Evolutionary conservation across 2,888 invertebrate species (phyloP).

Genomic region (Napeogenes sylphis): DNA sequence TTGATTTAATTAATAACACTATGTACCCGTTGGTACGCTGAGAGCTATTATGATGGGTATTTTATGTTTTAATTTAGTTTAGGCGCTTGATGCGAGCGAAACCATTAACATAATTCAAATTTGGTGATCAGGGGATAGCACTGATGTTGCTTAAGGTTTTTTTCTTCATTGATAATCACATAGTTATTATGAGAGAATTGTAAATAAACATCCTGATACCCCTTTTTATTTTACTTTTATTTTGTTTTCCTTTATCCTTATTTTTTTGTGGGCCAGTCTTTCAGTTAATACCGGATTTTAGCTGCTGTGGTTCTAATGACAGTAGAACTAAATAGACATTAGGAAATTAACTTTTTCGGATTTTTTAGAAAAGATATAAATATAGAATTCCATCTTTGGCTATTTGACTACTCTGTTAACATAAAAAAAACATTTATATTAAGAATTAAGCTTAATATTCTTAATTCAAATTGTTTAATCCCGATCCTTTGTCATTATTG

Average conservation of each 20-base stretch:
- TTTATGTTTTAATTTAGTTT: constrained; percentile 66
- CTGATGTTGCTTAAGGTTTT: constrained; percentile 65
- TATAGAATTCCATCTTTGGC: no score
- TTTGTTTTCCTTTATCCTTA: constrained; percentile 41
- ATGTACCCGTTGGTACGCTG: constrained; percentile 51
- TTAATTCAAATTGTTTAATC: background rate
- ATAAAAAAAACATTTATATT: background rate
- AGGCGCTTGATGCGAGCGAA: constrained; percentile 52
- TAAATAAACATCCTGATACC: constrained; percentile 77
- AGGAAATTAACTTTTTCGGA: no score
- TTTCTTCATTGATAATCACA: constrained; percentile 70
- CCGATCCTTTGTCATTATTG: constrained; percentile 12
- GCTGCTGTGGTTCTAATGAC: constrained; percentile 16
- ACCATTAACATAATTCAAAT: constrained; percentile 69
- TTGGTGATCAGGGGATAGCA: constrained; percentile 68
- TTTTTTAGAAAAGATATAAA: no score
- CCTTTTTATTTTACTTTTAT: constrained; percentile 75
- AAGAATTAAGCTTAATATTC: background rate
- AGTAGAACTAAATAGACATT: no score
- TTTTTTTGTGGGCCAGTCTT: constrained; percentile 45
- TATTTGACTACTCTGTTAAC: constrained; percentile 12
- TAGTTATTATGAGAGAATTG: constrained; percentile 74
- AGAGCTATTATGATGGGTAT: constrained; percentile 65
- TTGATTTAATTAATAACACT: constrained; percentile 42
- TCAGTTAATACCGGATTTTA: constrained; percentile 39